Base-by-base conservation (phyloP, 64 coral and sea anemone genomes). In the Platygyra sinensis region DNA sequence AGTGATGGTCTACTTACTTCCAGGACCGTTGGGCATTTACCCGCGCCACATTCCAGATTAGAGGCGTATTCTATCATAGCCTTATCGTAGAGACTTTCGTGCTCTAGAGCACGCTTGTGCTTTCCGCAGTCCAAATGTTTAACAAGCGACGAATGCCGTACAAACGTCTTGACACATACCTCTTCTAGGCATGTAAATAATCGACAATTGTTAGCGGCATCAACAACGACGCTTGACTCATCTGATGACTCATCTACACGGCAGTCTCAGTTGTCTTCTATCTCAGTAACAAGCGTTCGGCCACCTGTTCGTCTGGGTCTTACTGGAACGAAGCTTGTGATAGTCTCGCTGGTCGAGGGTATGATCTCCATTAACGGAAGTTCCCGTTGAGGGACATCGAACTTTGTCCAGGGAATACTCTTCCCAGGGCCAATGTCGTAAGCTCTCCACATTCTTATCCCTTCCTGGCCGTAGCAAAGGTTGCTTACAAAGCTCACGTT, bases 1-100 rank as follows among this genome's bases (percentile, higher is more conserved):
- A 75, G 38, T 87, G 85, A 87, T 74, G 42, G 30, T 52, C 85
- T 87, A 60, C 85, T 87, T 74, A 67, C 42, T 74, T 87, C 85
- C 24, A 52, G 24, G 39, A 87, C 85, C 10, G 30, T 31, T 87
- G 64, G 67, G 55, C 62, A 32, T 90, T 81, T 78, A 82, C 78
- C 73, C 49, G 67, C 71, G 67, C 88, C 88, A 90, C 77, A 28
- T 67, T 90, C 67, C 49, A 89, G 52, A 31, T 76, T 88, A 57
- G 86, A 80, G 24, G 87, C 87, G 75, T 89, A 89, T 75, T 89
- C 87, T 89, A 78, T 89, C 42, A 86, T 36, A 11, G 82, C 63
- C 82, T 71, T 86, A 14, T 86, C 82, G 72, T 71, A 72, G 67
- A 86, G 82, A 1, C 36, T 86, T 69, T 85, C 82, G 1, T 86